A percentile compares a stretch with the other conserved stretches of the same genome.
phyloP scores from a whole-genome alignment of 1,140 invertebrate genomes.

The Drosophila pectinifera region DNA sequence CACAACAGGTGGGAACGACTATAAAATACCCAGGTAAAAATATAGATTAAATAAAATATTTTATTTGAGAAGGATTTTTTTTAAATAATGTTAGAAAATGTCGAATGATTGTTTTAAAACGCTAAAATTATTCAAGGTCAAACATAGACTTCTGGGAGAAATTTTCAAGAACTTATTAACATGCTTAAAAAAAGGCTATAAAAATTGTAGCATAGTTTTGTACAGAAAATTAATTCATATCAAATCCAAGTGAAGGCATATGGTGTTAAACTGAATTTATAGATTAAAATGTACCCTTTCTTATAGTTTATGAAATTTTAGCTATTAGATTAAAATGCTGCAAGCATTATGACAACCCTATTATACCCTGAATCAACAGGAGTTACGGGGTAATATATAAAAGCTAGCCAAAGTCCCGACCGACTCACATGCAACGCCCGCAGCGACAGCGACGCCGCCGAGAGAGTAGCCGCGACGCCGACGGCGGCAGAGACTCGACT shows the following conservation, averaged over 20 bases:
- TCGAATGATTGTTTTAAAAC: not conserved
- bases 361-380: constrained; percentile 19
- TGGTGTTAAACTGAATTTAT: not conserved
- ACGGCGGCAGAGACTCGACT: constrained; percentile 31
- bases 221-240: not conserved
- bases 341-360: not conserved
- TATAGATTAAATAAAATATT: not conserved
- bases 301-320: not conserved
- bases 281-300: no score
- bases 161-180: no score
- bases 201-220: not conserved
- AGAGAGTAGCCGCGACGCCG: constrained; percentile 35
- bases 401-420: constrained; percentile 44
- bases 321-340: no score
- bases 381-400: constrained; percentile 53
- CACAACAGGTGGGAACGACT: constrained; percentile 22
- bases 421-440: constrained; percentile 57
- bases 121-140: not conserved
- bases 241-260: no score
- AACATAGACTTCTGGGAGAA: no score
- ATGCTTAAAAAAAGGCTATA: not conserved
- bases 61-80: not conserved
- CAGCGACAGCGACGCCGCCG: constrained; percentile 44
- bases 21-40: constrained; percentile 13
- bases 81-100: not conserved